Evolutionary conservation across 2,113 vertebrate genomes (phyloP).

Genomic region (Zosterops borbonicus): DNA sequence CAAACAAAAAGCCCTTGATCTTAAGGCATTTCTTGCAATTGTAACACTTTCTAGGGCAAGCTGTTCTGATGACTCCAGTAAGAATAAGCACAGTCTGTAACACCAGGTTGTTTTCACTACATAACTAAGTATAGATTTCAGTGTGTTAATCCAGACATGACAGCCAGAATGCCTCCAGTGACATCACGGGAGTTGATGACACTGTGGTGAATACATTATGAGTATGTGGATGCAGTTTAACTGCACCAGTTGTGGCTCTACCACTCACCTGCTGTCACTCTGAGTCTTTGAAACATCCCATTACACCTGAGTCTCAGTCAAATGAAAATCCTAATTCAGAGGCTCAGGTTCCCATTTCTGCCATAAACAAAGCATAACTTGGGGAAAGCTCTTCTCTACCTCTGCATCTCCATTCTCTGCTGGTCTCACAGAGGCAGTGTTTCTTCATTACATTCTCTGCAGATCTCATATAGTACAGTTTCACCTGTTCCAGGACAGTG

Average conservation of each 20-base stretch:
- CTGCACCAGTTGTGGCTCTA: not conserved
- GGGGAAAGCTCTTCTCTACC: not conserved
- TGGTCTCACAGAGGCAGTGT: not conserved
- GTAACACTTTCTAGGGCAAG: not conserved
- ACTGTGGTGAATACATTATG: not conserved
- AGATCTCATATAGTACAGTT: not conserved
- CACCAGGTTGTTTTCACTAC: not conserved
- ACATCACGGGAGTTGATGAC: not conserved
- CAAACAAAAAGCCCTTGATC: not conserved
- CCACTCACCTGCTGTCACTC: not conserved
- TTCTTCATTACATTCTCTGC: not conserved
- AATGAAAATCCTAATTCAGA: not conserved
- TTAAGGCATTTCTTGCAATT: not conserved
- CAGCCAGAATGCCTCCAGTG: not conserved
- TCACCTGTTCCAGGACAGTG: not conserved
- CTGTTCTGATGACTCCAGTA: not conserved
- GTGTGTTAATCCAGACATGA: not conserved
- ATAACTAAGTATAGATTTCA: not conserved
- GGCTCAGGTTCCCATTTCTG: not conserved
- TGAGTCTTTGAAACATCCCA: not conserved
- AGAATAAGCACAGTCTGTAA: not conserved
- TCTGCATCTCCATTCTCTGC: fast-evolving
- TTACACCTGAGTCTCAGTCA: not conserved
- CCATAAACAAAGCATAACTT: not conserved
- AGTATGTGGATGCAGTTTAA: not conserved